Base-by-base conservation (phyloP, 2,797 vertebrate genomes). In the Rhodeus uyekii region DNA sequence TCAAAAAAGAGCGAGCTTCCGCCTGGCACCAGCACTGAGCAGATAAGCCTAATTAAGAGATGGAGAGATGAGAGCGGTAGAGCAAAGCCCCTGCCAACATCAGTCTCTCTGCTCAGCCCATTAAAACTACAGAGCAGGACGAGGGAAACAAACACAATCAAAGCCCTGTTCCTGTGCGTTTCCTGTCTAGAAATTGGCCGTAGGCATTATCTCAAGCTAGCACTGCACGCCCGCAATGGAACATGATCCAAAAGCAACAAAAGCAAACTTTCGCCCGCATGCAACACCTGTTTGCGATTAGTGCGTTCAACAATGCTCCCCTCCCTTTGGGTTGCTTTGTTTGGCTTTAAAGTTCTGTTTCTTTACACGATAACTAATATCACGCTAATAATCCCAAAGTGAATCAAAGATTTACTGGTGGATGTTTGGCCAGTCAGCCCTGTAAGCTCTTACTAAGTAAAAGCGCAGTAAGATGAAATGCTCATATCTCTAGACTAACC, bases 1-100 rank as follows among this genome's bases (percentile, higher is more conserved):
- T 79, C 58, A 78, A 81, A 86, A 69, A 82, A 55, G 65, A 38
- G 44, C 34, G 58, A 32, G 48, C 50, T 85, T 85, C 83, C 50
- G 68, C 63, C 69, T 74, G 53, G 76, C 81, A 76, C 32, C 34
- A 19, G 71, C 32, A 5, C 36, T 18, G 32, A 68, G 44, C 32
- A 80, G 78, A 86, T 78, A 80, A 76, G 76, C 50, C 83, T 75
- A 74, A 87, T 84, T 85, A 83, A 85, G 34, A 77, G 68, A 80
- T 75, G 61, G 32, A 22, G 82, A 81, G 68, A 80, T 83, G 60
- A 64, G 74, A 58, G 24, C 36, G 44, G 58, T 68, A 63, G 29
- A 67, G 29, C n/a, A 64, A 53, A 64, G 19, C 18, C 19, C 67
- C 46, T 60, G 81, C 63, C 78, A 78, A 71, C 55, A 74, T 72